Percentiles rank a stretch among this genome's conserved stretches.
Evolutionary conservation across 2,888 invertebrate genomes (phyloP).

Genomic region (Calliopum simillimum): DNA sequence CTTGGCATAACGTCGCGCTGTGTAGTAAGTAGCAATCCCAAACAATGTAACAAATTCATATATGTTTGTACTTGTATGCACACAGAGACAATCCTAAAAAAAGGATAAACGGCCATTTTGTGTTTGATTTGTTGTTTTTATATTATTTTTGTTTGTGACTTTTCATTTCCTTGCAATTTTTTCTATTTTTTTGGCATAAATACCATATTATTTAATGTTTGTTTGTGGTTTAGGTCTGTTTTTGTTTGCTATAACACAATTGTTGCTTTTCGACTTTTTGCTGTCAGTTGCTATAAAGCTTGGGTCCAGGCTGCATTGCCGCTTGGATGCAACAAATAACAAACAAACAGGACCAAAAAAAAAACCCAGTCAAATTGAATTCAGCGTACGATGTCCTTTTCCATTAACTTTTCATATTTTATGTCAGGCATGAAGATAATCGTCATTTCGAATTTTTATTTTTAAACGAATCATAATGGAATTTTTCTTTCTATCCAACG

Average conservation of each 20-base stretch:
- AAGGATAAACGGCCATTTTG: constrained; percentile 34
- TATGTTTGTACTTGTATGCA: too few species aligned
- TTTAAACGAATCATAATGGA: constrained; percentile 26
- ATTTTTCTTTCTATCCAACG: background rate
- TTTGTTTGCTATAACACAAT: constrained; percentile 25
- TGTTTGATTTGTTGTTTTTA: constrained; percentile 34
- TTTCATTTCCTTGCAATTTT: constrained; percentile 26
- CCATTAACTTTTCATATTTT: constrained; percentile 48
- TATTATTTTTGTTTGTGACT: constrained; percentile 29
- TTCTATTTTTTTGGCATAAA: constrained; percentile 7
- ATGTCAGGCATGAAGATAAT: constrained; percentile 30
- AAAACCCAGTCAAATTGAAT: constrained; percentile 41
- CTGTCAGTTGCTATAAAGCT: background rate
- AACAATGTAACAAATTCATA: background rate
- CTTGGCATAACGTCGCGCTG: constrained; percentile 18
- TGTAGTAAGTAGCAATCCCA: background rate
- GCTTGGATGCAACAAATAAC: background rate
- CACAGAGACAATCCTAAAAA: constrained; percentile 29
- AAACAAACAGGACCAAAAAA: background rate
- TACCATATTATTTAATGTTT: background rate
- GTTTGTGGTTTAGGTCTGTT: constrained; percentile 7
- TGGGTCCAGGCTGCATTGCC: background rate
- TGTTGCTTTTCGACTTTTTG: constrained; percentile 31
- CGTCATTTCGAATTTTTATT: constrained; percentile 25
- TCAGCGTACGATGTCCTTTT: constrained; percentile 41